Percentiles rank a stretch among this genome's conserved stretches.
Evolutionary conservation across 1,140 invertebrate genomes (phyloP).

Genomic region (Diachasma alloeum): DNA sequence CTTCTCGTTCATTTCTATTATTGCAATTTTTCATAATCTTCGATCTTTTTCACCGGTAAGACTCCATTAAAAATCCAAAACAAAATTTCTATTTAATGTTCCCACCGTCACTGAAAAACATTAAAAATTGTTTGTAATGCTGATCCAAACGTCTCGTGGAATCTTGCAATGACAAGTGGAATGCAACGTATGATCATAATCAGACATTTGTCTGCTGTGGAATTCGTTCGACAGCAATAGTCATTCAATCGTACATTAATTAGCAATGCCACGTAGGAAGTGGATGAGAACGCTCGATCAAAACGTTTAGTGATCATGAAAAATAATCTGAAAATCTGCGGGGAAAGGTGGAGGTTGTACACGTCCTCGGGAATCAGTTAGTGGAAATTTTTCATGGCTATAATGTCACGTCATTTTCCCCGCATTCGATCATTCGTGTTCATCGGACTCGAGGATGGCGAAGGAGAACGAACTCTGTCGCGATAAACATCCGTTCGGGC

Average conservation of each 20-base stretch:
- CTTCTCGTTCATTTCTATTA: too few relatives aligned
- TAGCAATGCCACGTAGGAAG: not conserved
- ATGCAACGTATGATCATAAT: not conserved
- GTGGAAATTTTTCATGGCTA: not conserved
- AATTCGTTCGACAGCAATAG: not conserved
- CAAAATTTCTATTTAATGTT: too few relatives aligned
- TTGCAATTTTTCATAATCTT: too few relatives aligned
- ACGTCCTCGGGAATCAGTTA: not conserved
- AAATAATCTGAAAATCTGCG: not conserved
- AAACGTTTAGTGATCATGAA: too few relatives aligned
- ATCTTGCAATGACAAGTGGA: not conserved
- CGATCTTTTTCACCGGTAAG: too few relatives aligned
- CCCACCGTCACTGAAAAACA: not conserved
- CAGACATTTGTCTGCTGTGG: not conserved
- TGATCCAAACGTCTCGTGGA: not conserved
- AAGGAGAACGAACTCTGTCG: not conserved
- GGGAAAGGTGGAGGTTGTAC: not conserved
- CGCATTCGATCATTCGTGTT: not conserved
- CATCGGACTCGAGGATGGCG: not conserved
- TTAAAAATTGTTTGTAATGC: not conserved
- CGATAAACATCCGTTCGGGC: conserved; percentile 12
- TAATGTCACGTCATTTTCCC: not conserved
- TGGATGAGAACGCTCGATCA: too few relatives aligned
- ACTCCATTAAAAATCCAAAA: too few relatives aligned
- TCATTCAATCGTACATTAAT: not conserved